These are phyloP conservation scores for Galago senegalensis DNA, from an alignment of 2,797 vertebrate genomes.

Conservation along the genomic window DNA sequence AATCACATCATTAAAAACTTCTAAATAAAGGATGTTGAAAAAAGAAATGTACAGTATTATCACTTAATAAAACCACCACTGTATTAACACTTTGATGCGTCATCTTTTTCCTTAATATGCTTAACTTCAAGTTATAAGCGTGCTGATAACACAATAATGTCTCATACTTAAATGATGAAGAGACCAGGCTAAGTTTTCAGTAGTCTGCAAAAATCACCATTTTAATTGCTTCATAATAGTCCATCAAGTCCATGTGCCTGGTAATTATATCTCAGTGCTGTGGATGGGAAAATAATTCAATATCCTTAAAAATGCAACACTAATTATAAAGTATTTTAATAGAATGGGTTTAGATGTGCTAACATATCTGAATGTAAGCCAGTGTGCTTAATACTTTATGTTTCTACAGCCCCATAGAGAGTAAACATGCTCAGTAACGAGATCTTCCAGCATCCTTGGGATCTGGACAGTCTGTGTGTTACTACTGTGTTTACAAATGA, in stretches of 20 bases:
- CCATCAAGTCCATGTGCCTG: conserved; percentile 72
- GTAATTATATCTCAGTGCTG: conserved; percentile 80
- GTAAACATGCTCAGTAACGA: neutral
- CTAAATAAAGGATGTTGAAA: conserved; percentile 28
- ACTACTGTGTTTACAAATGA: neutral
- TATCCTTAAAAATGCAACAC: conserved; percentile 73
- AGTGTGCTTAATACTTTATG: neutral
- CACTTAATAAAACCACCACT: conserved; percentile 1
- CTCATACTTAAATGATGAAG: conserved; percentile 73
- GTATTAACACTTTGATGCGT: conserved; percentile 23
- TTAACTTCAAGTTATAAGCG: conserved; percentile 61
- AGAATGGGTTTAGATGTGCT: conserved; percentile 59
- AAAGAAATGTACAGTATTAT: conserved; percentile 55
- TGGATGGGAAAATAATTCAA: conserved; percentile 77
- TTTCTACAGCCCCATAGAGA: neutral
- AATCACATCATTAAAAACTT: neutral
- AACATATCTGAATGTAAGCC: neutral
- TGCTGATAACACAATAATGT: conserved; percentile 69
- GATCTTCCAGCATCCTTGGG: neutral
- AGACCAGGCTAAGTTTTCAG: conserved; percentile 76
- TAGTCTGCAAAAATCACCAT: conserved; percentile 79
- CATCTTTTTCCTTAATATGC: conserved; percentile 55
- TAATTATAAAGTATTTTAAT: conserved; percentile 77
- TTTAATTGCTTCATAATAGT: conserved; percentile 84
- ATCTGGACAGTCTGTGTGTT: neutral